Base-by-base conservation (phyloP, 2,888 invertebrate species). In the Sacculina carcini region DNA sequence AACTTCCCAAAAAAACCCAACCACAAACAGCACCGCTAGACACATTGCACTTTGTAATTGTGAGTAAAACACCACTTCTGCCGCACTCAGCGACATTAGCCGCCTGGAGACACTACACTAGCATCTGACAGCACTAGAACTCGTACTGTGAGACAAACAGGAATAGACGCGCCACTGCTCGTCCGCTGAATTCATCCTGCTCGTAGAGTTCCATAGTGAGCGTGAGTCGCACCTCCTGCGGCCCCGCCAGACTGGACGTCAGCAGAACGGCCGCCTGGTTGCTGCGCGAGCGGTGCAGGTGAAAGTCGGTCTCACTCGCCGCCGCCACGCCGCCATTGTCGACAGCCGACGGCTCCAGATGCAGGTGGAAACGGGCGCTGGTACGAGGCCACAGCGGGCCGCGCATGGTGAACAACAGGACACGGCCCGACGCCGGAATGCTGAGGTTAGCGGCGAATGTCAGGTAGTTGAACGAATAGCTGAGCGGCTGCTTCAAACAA, bases 381-480 rank as follows among this genome's bases (percentile, higher is more conserved):
- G 80, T 77, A 28, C 73, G 72, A 5, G 73, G 68, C 71, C 78
- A 78, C 34, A 71, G 68, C 0, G 84, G 84, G 0, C 87, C 87
- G 26, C 79, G 72, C 73, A 94, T 80, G 9, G 84, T 84, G 66
- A 94, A 92, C 9, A 94, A 69, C 51, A 83, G 80, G 34, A 79
- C 69, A 39, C 73, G 69, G 2, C 75, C 76, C 54, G 67, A 61
- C 2, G 69, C 59, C 5, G 80, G 77, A 36, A 86, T 71, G 50
- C 77, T 77, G 51, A 83, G 68, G 62, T 83, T 79, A 24, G 87
- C 81, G 0, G 85, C 82, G 60, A 96, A 78, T 1, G 89, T 83
- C 59, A 96, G 81, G 66, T 85, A 94, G 67, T 92, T 89, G 69
- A 79, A 89, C 31, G 86, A 86, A 63, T 82, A 82, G 50, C 84